Evolutionary conservation across 1,140 invertebrate species (phyloP), one percentile per base, ranked within the genome.

Genomic region (Aphis craccivora): DNA sequence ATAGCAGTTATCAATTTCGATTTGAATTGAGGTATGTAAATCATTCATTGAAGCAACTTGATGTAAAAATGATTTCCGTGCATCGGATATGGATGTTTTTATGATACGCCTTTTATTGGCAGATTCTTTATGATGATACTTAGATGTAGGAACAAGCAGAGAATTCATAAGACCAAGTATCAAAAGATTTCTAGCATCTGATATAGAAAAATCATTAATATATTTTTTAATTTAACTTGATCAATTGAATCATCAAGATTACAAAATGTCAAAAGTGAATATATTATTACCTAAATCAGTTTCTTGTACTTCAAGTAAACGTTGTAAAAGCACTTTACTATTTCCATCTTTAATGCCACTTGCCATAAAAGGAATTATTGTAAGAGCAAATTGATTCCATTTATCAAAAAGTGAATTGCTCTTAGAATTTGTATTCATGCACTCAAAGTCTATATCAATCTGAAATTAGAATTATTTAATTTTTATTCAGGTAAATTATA

Each of bases 361-460:
- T 40, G 22, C 81, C 81, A 84, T 84, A 23, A 84, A 84, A 40
- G 18, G 30, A 25, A 88, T 88, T 18, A 88, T 88, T 51, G 51
- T 88, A 51, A 51, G 22, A 40, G 81, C 81, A 40, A 84, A 84
- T 84, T 84, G 9, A 84, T 84, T 84, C 81, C 81, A 40, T 7
- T 88, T 88, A 11, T 48, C 48, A 51, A 88, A 88, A 30, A 88
- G 48, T 88, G 45, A 88, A 51, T 88, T 48, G 11, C 30, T 9
- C 11, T 88, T 88, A 30, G 37, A 25, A 89, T 11, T 23, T 45
- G 14, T 22, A 53, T 89, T 22, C 51, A 89, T 55, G n/a, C n/a
- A 55, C n/a, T 89, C 87, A 89, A 53, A 89, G 53, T 89, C 87
- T 35, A 89, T 89, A 89, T 89, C 87, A 89, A 89, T 89, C 87